Evolutionary conservation across 2,797 vertebrate species (phyloP).

Genomic region (Manis pentadactyla): DNA sequence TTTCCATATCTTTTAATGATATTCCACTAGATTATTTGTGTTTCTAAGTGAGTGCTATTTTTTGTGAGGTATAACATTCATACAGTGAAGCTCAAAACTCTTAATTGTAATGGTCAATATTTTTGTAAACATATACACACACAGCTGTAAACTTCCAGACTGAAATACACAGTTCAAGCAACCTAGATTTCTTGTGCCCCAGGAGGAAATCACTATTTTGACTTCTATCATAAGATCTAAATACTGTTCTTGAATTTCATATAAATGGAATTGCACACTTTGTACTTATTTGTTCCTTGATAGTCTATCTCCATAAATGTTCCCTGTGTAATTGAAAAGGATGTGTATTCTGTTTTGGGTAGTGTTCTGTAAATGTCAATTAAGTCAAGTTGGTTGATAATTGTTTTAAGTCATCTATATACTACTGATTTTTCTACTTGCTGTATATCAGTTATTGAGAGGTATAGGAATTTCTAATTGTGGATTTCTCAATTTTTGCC

Average conservation of each 20-base stretch:
- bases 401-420: too few species aligned
- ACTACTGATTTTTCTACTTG: too few species aligned
- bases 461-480: too few species aligned
- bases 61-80: background rate
- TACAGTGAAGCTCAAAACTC: background rate
- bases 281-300: too few species aligned
- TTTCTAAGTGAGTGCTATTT: background rate
- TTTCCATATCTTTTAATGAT: background rate
- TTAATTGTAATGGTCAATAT: background rate
- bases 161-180: background rate
- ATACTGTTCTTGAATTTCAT: background rate
- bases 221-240: background rate
- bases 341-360: too few species aligned
- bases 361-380: too few species aligned
- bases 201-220: background rate
- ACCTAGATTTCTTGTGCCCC: background rate
- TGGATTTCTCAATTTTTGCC: too few species aligned
- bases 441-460: too few species aligned
- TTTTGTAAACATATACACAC: background rate
- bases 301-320: too few species aligned
- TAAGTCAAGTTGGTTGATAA: too few species aligned
- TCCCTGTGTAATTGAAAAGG: too few species aligned
- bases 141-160: background rate
- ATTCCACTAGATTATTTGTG: background rate
- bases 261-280: background rate